These are phyloP conservation scores for Dromococcyx pavoninus DNA, from an alignment of 2,797 vertebrate genomes.

Conservation along the genomic window DNA sequence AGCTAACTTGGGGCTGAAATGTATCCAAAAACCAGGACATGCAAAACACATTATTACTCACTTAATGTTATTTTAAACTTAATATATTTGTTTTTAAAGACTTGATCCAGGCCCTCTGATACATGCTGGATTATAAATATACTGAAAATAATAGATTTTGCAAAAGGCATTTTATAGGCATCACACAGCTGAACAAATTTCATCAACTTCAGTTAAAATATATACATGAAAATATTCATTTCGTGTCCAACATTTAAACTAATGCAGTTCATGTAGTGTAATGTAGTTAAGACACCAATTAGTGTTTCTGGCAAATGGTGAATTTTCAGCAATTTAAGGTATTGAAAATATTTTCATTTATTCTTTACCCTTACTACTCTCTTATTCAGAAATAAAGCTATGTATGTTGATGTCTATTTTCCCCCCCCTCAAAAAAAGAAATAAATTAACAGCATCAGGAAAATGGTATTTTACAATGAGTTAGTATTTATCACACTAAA, in stretches of 20 bases:
- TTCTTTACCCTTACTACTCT: not conserved
- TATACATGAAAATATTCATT: not conserved
- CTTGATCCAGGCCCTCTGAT: not conserved
- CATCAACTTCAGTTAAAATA: not conserved
- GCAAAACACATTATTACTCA: not conserved
- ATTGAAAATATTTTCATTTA: not conserved
- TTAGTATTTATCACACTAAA: conserved; percentile 58
- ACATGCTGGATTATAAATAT: not conserved
- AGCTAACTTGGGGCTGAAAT: not conserved
- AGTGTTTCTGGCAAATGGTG: not conserved
- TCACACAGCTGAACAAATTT: not conserved
- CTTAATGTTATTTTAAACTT: not conserved
- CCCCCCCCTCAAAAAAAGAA: not conserved
- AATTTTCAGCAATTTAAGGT: not conserved
- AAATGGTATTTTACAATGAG: conserved; percentile 32
- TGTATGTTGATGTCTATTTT: not conserved
- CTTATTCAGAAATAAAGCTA: conserved; percentile 1
- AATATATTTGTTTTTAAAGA: not conserved
- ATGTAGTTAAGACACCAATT: not conserved
- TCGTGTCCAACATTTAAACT: not conserved
- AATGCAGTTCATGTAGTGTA: not conserved
- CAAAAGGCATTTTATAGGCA: not conserved
- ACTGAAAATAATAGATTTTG: not conserved
- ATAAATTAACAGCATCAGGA: conserved; percentile 37
- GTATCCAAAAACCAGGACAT: not conserved